Base-by-base conservation (phyloP, 2,888 invertebrate species). In the Unio delphinus region DNA sequence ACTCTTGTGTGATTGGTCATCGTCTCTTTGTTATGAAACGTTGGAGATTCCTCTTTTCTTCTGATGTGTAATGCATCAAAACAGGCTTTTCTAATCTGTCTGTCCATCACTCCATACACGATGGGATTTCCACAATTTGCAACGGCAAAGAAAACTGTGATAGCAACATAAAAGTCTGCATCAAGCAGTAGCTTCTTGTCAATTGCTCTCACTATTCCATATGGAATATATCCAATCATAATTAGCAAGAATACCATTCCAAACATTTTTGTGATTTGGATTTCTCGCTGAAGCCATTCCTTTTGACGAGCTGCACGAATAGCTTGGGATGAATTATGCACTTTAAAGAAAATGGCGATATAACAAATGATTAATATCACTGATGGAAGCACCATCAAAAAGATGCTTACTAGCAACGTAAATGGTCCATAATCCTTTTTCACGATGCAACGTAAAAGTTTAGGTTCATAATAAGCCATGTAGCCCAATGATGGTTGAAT, bases 191-290 rank as follows among this genome's bases (percentile, higher is more conserved):
- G 78, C 67, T 82, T 80, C 70, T 84, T 83, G 75, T 89, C 89
- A 30, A 86, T 85, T 56, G 84, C 85, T 55, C 89, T 83, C 17
- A 88, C 85, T 28, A 87, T 83, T 34, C 88, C 87, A 71, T 89
- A 89, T 1, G 88, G 88, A 55, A 89, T 75, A 74, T 87, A 89
- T 54, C 88, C 89, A 55, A 88, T 75, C 73, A 89, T 80, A 63
- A 89, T 88, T 64, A 88, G 80, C 54, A 88, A 75, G 67, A 89
- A 89, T 23, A 89, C 87, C 75, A 89, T 84, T 66, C 88, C 89
- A 77, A 89, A 89, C 89, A 89, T 89, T 76, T 88, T 89, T n/a
- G 89, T 89, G 61, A 89, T 89, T 75, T 88, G 87, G 61, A 89
- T 86, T 74, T 89, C 89, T 20, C 88, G 80, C 64, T 85, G 75